Evolutionary conservation across 2,888 invertebrate species (phyloP), one percentile per base, ranked within the genome.

Genomic region (Leptura quadrifasciata): DNA sequence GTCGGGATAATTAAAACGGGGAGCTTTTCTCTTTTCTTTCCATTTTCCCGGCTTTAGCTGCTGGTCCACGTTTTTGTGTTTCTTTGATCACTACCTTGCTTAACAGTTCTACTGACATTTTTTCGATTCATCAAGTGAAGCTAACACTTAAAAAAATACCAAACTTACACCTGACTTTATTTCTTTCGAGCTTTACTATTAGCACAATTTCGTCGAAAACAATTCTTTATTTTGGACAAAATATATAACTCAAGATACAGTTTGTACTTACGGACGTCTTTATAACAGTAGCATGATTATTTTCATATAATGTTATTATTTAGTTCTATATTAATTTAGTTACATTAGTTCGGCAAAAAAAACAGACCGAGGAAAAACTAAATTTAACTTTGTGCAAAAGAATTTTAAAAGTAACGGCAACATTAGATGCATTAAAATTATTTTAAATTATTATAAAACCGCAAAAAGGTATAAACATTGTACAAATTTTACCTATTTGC

Each of bases 1-100:
- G 82, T 81, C 81, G 80, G 83, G 86, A 87, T 87, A 87, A 87
- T 87, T 87, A 87, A 87, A 87, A 85, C 84, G 86, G 85, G 84
- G 79, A 73, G 83, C 80, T 76, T 79, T 81, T 80, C 76, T 76
- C 75, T 75, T 76, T 79, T 72, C 68, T 60, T 18, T 54, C 57
- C 72, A 67, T 68, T 60, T 65, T 47, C 65, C 57, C 20, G 20
- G 20, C 18, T 21, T 57, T 20, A 57, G 20, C 21, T 57, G 21
- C 20, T 71, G 76, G 74, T 61, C 71, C 68, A 71, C 31, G 78
- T 78, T 78, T 78, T 78, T 76, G 74, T 67, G 74, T 64, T 52
- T 15, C 74, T 76, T 76, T 78, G 78, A 78, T 78, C 76, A 76
- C 76, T 72, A 74, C 73, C 78, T 24, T 20, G 65, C 52, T 52